Conservation (phyloP, 2,113 vertebrate genomes). For the Trogon surrucura region DNA sequence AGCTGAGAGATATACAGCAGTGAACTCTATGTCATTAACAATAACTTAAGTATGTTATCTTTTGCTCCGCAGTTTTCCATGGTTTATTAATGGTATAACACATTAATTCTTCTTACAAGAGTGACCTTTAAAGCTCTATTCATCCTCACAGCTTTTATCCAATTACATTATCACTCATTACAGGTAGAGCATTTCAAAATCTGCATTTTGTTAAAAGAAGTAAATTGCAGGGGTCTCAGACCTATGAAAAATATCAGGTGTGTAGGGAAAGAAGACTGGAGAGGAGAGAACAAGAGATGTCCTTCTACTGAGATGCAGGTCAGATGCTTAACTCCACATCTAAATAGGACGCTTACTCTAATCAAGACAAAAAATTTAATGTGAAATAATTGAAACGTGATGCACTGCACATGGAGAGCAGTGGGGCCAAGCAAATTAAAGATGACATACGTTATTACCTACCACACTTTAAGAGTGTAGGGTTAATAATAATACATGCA, state of each 20-base stretch:
- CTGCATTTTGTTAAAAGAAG: constrained; percentile 73
- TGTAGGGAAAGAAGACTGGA: constrained; percentile 26
- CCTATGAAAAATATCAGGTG: constrained; percentile 44
- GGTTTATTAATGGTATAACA: constrained; percentile 80
- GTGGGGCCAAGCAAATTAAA: constrained; percentile 19
- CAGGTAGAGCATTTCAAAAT: constrained; percentile 76
- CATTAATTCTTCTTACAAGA: constrained; percentile 81
- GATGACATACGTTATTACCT: constrained; percentile 2
- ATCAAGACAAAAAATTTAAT: constrained; percentile 5
- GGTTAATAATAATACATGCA: constrained; percentile 3
- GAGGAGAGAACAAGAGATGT: constrained; percentile 7
- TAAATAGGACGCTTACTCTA: constrained; percentile 4
- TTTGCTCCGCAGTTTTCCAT: constrained; percentile 75
- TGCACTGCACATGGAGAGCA: background rate
- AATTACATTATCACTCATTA: constrained; percentile 81
- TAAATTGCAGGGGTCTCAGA: constrained; percentile 69
- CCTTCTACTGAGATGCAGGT: background rate
- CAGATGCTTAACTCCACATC: constrained; percentile 30
- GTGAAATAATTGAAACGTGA: background rate
- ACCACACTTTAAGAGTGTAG: constrained; percentile 2
- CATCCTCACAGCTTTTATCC: constrained; percentile 80
- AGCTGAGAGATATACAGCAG: constrained; percentile 70
- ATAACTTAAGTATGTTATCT: constrained; percentile 82
- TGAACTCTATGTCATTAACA: constrained; percentile 74
- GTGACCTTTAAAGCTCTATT: constrained; percentile 82